Conservation (phyloP, 2,113 vertebrate genomes). For the Turdus rufiventris region DNA sequence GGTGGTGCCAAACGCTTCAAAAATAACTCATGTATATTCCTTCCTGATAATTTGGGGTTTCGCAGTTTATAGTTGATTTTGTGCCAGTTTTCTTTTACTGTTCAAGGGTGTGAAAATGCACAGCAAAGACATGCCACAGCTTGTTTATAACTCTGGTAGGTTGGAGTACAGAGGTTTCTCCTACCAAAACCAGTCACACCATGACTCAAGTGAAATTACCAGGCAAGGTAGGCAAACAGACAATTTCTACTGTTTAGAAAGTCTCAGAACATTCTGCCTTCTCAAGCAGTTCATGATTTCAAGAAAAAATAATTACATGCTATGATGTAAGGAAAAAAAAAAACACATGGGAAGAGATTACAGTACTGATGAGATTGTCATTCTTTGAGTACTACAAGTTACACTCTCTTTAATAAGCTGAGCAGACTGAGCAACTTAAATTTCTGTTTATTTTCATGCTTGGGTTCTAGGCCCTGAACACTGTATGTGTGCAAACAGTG, state of each 20-base stretch:
- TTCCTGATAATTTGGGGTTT: not conserved
- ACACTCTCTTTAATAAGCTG: not conserved
- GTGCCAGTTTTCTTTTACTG: not conserved
- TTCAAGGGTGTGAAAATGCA: not conserved
- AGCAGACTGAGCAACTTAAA: not conserved
- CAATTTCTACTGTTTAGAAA: not conserved
- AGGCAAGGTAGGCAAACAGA: not conserved
- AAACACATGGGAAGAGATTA: not conserved
- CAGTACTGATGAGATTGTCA: not conserved
- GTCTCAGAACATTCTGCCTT: not conserved
- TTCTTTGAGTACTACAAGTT: not conserved
- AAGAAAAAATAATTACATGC: fast-evolving
- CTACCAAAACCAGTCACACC: not conserved
- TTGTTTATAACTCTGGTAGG: not conserved
- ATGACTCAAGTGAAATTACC: not conserved
- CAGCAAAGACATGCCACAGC: fast-evolving
- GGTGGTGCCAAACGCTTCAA: not conserved
- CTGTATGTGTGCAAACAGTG: not conserved
- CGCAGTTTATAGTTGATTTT: not conserved
- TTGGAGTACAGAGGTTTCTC: not conserved
- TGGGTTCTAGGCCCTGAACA: not conserved
- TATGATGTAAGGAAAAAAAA: fast-evolving
- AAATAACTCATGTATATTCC: not conserved
- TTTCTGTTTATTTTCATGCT: not conserved
- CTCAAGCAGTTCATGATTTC: not conserved